phyloP scores from a whole-genome alignment of 1,140 invertebrate genomes.

The Brachionus sp. region DNA sequence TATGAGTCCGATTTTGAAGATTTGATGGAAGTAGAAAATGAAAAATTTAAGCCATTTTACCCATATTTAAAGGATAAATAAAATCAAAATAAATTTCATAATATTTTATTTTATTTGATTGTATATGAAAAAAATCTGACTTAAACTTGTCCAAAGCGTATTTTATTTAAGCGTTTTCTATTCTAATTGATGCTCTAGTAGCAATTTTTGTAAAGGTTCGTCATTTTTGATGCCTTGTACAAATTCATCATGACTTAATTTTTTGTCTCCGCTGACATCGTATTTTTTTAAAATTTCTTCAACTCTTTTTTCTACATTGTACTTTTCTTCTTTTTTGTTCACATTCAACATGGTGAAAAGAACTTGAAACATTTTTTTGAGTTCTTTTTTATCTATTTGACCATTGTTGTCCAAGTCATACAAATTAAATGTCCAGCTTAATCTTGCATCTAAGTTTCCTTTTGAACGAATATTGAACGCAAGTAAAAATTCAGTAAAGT shows the following conservation, averaged over 20 bases:
- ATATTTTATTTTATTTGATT: background rate
- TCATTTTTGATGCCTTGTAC: constrained; percentile 45
- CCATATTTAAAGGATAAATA: constrained; percentile 6
- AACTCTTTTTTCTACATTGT: constrained; percentile 41
- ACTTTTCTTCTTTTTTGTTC: constrained; percentile 30
- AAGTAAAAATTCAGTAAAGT: constrained; percentile 43
- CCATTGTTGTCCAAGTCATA: constrained; percentile 46
- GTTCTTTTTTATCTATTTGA: constrained; percentile 39
- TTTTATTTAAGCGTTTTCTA: background rate
- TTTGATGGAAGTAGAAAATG: background rate
- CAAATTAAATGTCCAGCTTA: constrained; percentile 44
- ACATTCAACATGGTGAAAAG: constrained; percentile 30
- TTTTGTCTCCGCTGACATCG: constrained; percentile 42
- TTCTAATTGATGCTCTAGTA: constrained; percentile 33
- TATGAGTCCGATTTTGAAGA: background rate
- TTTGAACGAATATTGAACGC: constrained; percentile 38
- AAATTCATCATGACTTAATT: constrained; percentile 42
- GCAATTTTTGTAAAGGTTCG: background rate
- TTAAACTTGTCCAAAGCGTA: background rate
- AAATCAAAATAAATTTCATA: background rate
- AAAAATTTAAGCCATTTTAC: constrained; percentile 17
- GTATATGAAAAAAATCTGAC: background rate
- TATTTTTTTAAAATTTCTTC: constrained; percentile 34
- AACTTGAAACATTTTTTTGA: constrained; percentile 42
- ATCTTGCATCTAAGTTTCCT: constrained; percentile 27